Base-by-base conservation (phyloP, 2,113 vertebrate genomes). In the Alligator sinensis region DNA sequence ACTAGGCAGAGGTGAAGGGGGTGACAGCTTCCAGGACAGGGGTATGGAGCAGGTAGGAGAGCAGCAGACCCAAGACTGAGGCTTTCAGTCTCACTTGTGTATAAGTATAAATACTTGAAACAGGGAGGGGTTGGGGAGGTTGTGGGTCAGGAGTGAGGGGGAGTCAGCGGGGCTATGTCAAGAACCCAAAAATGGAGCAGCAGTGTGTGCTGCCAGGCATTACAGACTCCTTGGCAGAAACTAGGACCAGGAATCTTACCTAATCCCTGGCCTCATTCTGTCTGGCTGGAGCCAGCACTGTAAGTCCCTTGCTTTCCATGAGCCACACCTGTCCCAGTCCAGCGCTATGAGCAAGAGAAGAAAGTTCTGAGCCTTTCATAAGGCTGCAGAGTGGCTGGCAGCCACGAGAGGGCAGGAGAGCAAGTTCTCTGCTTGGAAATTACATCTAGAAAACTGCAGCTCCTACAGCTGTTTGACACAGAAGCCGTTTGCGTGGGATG, bases 381-480 rank as follows among this genome's bases (percentile, higher is more conserved):
- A 74, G 72, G 74, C 57, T 77, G 96, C 91, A 82, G 86, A 93
- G 38, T 82, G 66, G 60, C 13, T 28, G 38, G n/a, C 63, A 61
- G 90, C 95, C 97, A 94, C 96, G 85, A 97, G 98, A 95, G 97
- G 96, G 96, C 84, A 96, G 92, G 88, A 96, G 96, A 93, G 82
- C 47, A 47, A 34, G 4, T 93, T 85, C 94, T 87, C 77, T 17
- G 90, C 81, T 75, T 11, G 82, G 90, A 60, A 64, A 66, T 59
- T 77, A 34, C 25, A 60, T 27, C 58, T 27, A 58, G 63, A 47
- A 79, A 34, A 77, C 28, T 28, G 22, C 15, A 90, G 58, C 22
- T 4, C 12, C 11, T 3, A 9, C 60, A 89, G 75, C 61, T 54
- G 47, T 38, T 38, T 81, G 92, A 66, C 61, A 59, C 18, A 64